A percentile compares a stretch with the other conserved stretches of the same genome.
phyloP scores from a whole-genome alignment of 2,113 vertebrate genomes.

The Salvelinus namaycush region DNA sequence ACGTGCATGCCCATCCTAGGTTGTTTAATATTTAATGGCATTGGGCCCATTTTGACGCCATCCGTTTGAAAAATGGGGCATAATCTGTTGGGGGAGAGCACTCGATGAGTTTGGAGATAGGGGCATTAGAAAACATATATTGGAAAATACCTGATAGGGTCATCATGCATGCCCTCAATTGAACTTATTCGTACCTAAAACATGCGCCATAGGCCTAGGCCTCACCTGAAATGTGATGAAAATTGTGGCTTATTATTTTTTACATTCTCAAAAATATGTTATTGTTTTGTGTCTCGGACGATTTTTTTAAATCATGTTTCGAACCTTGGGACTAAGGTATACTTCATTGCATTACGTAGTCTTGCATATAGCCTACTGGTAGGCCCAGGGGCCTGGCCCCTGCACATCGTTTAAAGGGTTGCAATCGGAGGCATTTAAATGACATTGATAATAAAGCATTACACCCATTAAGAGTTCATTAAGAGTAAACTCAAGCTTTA shows the following conservation, averaged over 20 bases:
- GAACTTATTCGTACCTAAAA: too few species aligned
- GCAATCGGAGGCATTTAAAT: background rate
- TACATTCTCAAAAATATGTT: too few species aligned
- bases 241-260: too few species aligned
- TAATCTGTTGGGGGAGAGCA: slow-evolving; percentile 32
- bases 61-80: slow-evolving; percentile 48
- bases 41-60: slow-evolving; percentile 51
- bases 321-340: too few species aligned
- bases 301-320: too few species aligned
- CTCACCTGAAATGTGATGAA: too few species aligned
- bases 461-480: slow-evolving; percentile 4
- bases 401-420: background rate
- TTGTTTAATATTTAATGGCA: slow-evolving; percentile 69
- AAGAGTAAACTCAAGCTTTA: slow-evolving; percentile 1
- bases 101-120: background rate
- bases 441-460: slow-evolving; percentile 5
- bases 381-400: background rate
- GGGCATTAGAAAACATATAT: background rate
- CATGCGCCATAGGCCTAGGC: too few species aligned
- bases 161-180: too few species aligned
- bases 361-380: too few species aligned
- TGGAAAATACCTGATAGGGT: background rate
- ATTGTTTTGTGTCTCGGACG: too few species aligned
- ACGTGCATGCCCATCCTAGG: slow-evolving; percentile 31
- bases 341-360: too few species aligned